Evolutionary conservation across 2,797 vertebrate species (phyloP).

Genomic region (Lophius americanus): DNA sequence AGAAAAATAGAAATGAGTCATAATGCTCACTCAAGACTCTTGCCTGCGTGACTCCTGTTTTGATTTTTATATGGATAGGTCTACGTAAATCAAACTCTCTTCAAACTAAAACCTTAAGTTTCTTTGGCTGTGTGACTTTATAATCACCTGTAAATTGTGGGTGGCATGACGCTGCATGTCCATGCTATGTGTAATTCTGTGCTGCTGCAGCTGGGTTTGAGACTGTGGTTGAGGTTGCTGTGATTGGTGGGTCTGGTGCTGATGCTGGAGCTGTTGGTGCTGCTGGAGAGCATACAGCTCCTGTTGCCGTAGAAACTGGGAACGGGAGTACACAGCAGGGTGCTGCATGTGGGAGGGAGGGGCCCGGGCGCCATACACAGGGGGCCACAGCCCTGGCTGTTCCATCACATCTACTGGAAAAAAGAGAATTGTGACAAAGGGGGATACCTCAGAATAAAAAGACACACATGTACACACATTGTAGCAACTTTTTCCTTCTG

Average conservation of each 20-base stretch:
- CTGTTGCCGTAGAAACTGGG: constrained; percentile 96
- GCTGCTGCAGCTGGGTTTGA: constrained; percentile 84
- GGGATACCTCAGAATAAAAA: constrained; percentile 52
- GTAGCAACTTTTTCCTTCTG: constrained; percentile 13
- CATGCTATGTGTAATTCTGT: constrained; percentile 70
- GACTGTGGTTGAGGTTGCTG: constrained; percentile 80
- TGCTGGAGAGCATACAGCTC: constrained; percentile 94
- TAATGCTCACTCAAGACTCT: constrained; percentile 46
- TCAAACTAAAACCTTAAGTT: not conserved
- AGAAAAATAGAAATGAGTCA: constrained; percentile 46
- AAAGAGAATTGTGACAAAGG: constrained; percentile 51
- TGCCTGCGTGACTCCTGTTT: not conserved
- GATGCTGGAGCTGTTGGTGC: constrained; percentile 87
- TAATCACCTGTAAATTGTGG: constrained; percentile 80
- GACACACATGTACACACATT: constrained; percentile 39
- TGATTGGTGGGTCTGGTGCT: constrained; percentile 80
- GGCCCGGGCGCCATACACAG: constrained; percentile 92
- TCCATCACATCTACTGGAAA: constrained; percentile 94
- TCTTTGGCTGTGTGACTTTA: not conserved
- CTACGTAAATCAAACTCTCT: not conserved
- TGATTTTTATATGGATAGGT: not conserved
- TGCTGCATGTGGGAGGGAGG: constrained; percentile 94
- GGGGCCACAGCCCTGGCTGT: constrained; percentile 95
- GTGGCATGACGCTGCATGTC: constrained; percentile 78
- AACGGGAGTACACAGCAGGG: constrained; percentile 91